Conservation (phyloP, 1,140 invertebrate genomes). For the Drosophila nigrodunni region DNA sequence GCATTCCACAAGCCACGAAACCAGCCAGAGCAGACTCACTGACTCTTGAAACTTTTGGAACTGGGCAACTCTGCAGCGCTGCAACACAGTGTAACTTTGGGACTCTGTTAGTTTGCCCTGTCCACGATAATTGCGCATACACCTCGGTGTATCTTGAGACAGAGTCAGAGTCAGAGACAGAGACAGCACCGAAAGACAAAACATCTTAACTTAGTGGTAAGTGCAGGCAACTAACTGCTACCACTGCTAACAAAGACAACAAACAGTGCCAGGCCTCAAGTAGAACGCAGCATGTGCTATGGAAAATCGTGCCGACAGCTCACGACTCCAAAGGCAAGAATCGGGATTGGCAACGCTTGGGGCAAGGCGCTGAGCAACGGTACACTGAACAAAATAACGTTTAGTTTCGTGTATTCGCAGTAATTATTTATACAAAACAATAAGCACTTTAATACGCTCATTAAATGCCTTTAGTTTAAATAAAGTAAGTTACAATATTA, state of each 20-base stretch:
- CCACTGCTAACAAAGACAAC: constrained; percentile 78
- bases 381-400: neutral
- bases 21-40: constrained; percentile 21
- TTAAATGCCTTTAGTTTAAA: too few relatives aligned
- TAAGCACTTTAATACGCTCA: too few relatives aligned
- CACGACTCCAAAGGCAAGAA: constrained; percentile 55
- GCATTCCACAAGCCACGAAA: constrained; percentile 55
- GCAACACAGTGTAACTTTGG: neutral
- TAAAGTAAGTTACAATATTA: too few relatives aligned
- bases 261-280: constrained; percentile 63
- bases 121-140: constrained; percentile 58
- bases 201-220: constrained; percentile 83
- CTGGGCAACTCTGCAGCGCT: constrained; percentile 12
- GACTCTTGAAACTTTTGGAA: constrained; percentile 4
- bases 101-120: constrained; percentile 24
- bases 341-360: neutral
- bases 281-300: constrained; percentile 81
- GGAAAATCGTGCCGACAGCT: constrained; percentile 78
- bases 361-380: neutral
- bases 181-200: constrained; percentile 58
- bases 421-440: too few relatives aligned
- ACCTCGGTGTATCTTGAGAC: constrained; percentile 28
- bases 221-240: constrained; percentile 80
- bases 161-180: constrained; percentile 22
- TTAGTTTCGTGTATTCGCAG: too few relatives aligned